These are phyloP conservation scores for Dryobota labecula DNA, from an alignment of 2,888 invertebrate genomes.

Conservation along the genomic window DNA sequence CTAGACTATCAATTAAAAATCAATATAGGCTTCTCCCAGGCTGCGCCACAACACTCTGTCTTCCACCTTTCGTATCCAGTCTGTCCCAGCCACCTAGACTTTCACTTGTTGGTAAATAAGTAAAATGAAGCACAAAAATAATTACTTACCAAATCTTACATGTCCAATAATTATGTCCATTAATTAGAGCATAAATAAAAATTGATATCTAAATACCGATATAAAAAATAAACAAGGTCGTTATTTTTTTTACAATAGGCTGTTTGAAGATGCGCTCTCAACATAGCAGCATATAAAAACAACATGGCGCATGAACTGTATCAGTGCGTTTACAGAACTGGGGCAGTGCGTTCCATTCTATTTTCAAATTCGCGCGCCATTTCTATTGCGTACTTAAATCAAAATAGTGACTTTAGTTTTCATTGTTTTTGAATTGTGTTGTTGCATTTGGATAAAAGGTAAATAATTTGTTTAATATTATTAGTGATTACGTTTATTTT, in stretches of 20 bases:
- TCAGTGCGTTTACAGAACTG: constrained; percentile 78
- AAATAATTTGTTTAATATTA: constrained; percentile 17
- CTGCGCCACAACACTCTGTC: background rate
- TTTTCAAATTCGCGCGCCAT: constrained; percentile 72
- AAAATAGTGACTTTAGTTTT: constrained; percentile 34
- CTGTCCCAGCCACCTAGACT: background rate
- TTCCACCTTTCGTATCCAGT: background rate
- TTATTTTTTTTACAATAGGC: constrained; percentile 69
- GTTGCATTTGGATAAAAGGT: constrained; percentile 39
- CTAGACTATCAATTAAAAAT: background rate
- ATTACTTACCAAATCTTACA: constrained; percentile 16
- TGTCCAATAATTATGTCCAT: background rate
- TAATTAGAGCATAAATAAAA: constrained; percentile 35
- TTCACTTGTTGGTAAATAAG: background rate
- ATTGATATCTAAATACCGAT: constrained; percentile 44
- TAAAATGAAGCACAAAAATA: constrained; percentile 6
- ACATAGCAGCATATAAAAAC: constrained; percentile 79
- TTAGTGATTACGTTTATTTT: background rate
- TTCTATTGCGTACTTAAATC: constrained; percentile 47
- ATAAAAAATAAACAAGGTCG: constrained; percentile 59
- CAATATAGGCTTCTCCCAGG: background rate
- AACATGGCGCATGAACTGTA: constrained; percentile 77
- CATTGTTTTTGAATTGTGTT: constrained; percentile 40
- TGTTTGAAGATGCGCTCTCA: constrained; percentile 74
- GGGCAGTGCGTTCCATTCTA: constrained; percentile 72